A percentile compares a stretch with the other conserved stretches of the same genome.
Conservation (phyloP, 2,113 vertebrate genomes). For the Phrynosoma blainvillii region DNA sequence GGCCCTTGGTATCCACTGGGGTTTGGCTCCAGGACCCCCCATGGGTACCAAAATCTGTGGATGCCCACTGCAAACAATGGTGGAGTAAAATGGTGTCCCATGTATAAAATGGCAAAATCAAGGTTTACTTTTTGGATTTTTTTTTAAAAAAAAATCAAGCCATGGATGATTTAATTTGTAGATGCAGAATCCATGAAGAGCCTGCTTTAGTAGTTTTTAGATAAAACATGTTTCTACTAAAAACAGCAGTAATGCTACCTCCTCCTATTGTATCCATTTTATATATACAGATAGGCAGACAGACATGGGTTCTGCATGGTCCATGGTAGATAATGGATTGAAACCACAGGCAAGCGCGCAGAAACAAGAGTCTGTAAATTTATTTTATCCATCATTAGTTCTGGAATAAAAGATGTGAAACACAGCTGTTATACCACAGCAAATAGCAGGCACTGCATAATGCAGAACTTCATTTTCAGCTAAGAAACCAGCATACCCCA, state of each 20-base stretch:
- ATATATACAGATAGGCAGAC: neutral
- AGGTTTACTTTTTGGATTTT: too few relatives aligned
- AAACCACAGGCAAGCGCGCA: neutral
- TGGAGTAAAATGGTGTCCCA: too few relatives aligned
- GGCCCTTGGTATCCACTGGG: too few relatives aligned
- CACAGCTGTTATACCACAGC: neutral
- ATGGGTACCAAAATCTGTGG: too few relatives aligned
- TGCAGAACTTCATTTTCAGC: neutral
- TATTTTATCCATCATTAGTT: slow-evolving; percentile 2
- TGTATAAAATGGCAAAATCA: too few relatives aligned
- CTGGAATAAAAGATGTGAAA: neutral
- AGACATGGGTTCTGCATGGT: neutral
- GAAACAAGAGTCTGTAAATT: neutral
- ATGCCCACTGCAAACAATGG: too few relatives aligned
- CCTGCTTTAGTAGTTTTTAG: neutral
- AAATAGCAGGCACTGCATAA: neutral
- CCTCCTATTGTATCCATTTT: neutral
- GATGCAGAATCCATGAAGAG: too few relatives aligned
- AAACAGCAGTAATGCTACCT: neutral
- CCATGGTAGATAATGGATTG: neutral
- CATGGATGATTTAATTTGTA: too few relatives aligned
- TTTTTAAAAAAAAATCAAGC: too few relatives aligned
- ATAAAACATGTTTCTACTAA: neutral
- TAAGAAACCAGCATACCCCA: neutral
- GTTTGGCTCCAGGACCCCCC: too few relatives aligned